These are phyloP conservation scores for Ctena decussata DNA, from an alignment of 2,888 invertebrate genomes.

Conservation along the genomic window DNA sequence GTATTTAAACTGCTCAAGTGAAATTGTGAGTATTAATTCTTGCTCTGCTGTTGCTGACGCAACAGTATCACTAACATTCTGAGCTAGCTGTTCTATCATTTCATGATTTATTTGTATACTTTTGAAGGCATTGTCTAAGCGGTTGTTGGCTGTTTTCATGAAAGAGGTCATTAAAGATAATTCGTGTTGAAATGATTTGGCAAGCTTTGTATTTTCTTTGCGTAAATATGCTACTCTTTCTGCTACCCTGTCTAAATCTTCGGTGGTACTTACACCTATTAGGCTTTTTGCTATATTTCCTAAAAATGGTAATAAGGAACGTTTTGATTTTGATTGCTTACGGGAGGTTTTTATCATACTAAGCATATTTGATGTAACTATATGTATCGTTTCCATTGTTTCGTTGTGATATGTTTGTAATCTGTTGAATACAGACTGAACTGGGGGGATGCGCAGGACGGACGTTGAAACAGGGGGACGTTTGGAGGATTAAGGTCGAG, in stretches of 20 bases:
- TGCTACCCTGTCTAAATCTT: neutral
- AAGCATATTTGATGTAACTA: neutral
- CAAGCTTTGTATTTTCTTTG: neutral
- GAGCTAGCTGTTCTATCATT: neutral
- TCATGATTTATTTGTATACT: neutral
- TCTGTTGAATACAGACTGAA: neutral
- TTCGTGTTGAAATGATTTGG: neutral
- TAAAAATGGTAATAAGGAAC: neutral
- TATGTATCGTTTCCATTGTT: neutral
- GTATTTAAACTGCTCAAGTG: neutral
- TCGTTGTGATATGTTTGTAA: neutral
- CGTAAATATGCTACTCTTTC: neutral
- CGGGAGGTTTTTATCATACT: neutral
- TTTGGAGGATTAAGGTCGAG: neutral
- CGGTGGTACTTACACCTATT: neutral
- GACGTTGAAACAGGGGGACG: neutral
- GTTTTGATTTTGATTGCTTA: neutral
- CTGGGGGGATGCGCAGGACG: neutral
- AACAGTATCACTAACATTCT: neutral
- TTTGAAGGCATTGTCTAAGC: neutral
- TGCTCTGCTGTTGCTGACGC: neutral
- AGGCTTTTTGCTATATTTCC: neutral
- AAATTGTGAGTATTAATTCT: neutral
- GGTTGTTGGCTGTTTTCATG: neutral
- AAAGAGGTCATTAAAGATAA: neutral